Evolutionary conservation across 2,797 vertebrate genomes (phyloP), one percentile per base, ranked within the genome.

Genomic region (Sphenopsis melanotis): DNA sequence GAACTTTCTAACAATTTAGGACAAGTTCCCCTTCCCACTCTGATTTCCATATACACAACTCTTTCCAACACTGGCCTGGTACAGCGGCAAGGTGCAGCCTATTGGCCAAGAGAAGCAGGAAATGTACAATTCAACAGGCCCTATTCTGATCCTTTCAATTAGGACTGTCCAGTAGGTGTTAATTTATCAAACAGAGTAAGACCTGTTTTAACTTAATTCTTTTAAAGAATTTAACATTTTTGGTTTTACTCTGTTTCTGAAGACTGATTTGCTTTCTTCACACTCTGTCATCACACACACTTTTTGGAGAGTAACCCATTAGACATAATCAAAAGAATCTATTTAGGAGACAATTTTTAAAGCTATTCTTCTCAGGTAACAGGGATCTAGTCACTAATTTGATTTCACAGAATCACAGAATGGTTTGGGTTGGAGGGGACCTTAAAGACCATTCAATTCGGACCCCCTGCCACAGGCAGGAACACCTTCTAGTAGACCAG

Each of bases 51-150:
- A 44, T 5, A 32, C 23, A 26, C 3, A 83, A 20, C 15, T 66
- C 63, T 47, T 79, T 55, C 10, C 10, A 76, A 61, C 7, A 7
- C 36, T 36, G 34, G 24, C 11, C 34, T 57, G 56, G 34, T 57
- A 86, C 8, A 46, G 44, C 16, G 8, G 23, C 20, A n/a, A 79
- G 34, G 10, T 52, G 68, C 18, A 41, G 29, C 57, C 18, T 26
- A 34, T 34, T 30, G 77, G 49, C 15, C 34, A 68, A 79, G 19
- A 74, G 36, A 86, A 61, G 50, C 20, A 93, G 77, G 44, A 64
- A 27, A 77, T 22, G 17, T 29, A 30, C 20, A 50, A 47, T 44
- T 83, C 44, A 74, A 26, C 0, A 0, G 0, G 87, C 27, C 7
- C 16, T 46, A 32, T 57, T 87, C 34, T 29, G 22, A 90, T 19